Conservation (phyloP, 2,113 vertebrate species). For the Bufo bufo region DNA sequence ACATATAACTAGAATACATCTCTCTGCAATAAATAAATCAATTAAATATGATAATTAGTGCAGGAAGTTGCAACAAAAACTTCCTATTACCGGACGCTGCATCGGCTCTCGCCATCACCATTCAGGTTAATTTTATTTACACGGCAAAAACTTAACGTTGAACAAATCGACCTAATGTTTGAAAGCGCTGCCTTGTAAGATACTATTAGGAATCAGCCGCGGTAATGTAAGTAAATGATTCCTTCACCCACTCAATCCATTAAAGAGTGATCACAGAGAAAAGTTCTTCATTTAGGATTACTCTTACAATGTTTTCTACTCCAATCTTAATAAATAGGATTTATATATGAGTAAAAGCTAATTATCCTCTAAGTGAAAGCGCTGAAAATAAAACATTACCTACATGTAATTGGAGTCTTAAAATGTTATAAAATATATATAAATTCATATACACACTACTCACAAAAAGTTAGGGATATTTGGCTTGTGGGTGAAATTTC, state of each 20-base stretch:
- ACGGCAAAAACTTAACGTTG: background rate
- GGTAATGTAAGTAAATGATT: conserved; percentile 29
- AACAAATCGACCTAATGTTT: background rate
- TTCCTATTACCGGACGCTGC: background rate
- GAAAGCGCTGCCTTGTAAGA: background rate
- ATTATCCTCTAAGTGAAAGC: too few species aligned
- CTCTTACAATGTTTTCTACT: background rate
- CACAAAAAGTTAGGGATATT: too few species aligned
- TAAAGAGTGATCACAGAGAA: conserved; percentile 34
- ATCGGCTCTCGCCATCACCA: too few species aligned
- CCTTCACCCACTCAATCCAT: conserved; percentile 13
- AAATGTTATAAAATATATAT: too few species aligned
- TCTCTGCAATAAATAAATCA: conserved; percentile 10
- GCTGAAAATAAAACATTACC: too few species aligned
- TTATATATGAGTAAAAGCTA: background rate
- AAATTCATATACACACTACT: too few species aligned
- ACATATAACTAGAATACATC: background rate
- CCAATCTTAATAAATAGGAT: background rate
- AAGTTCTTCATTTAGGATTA: conserved; percentile 3
- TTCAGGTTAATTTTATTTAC: conserved; percentile 26
- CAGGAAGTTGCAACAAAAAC: background rate
- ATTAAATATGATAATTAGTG: conserved; percentile 34
- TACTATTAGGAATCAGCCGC: conserved; percentile 11
- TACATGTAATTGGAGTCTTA: too few species aligned
- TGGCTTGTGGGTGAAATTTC: too few species aligned